Percentiles rank a stretch among this genome's conserved stretches.
These are phyloP conservation scores for Xanthia icteritia DNA, from an alignment of 2,888 invertebrate genomes.

Conservation along the genomic window DNA sequence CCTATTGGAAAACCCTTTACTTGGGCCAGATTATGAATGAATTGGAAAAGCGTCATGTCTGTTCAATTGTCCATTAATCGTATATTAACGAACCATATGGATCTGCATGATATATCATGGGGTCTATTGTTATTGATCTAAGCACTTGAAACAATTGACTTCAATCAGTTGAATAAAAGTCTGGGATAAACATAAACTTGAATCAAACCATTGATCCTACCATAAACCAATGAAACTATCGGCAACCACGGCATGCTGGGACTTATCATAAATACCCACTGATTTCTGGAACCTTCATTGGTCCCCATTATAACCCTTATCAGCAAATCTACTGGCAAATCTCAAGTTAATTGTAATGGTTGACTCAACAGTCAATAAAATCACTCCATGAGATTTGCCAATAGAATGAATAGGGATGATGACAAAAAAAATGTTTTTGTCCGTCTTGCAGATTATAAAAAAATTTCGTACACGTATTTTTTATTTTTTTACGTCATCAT, in stretches of 20 bases:
- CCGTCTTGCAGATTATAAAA: too few species aligned
- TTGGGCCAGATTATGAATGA: background rate
- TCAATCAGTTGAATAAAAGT: constrained; percentile 11
- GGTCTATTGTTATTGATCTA: constrained; percentile 7
- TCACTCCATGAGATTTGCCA: constrained; percentile 6
- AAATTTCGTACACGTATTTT: too few species aligned
- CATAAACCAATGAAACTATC: background rate
- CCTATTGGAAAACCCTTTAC: too few species aligned
- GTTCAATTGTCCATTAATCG: constrained; percentile 3
- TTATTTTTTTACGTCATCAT: too few species aligned
- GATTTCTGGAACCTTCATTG: background rate
- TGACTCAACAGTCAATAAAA: constrained; percentile 2
- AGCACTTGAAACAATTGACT: background rate
- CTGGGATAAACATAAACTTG: background rate
- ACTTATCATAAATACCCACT: background rate
- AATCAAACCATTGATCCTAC: background rate
- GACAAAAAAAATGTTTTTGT: too few species aligned
- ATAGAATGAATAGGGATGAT: too few species aligned
- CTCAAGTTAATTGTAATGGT: background rate
- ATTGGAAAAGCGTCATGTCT: background rate
- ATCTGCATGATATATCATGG: constrained; percentile 31
- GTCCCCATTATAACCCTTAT: background rate
- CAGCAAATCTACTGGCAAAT: constrained; percentile 7
- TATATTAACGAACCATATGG: background rate
- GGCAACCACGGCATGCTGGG: background rate